phyloP scores from a whole-genome alignment of 2,888 invertebrate species.

The Drosophila paranaensis region DNA sequence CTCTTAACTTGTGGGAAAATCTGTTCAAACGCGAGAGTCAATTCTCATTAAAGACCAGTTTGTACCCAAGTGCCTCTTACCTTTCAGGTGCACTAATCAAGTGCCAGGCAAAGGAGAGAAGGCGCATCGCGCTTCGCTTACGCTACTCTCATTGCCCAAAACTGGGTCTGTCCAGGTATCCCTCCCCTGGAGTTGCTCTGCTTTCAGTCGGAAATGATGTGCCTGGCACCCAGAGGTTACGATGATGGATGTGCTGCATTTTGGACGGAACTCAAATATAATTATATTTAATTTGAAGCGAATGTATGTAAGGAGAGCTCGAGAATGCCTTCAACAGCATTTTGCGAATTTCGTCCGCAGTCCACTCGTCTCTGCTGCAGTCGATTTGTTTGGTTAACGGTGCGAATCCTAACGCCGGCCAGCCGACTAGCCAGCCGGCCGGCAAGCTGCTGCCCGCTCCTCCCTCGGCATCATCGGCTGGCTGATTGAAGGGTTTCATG shows the following conservation, averaged over 20 bases:
- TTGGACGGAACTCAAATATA: conserved; percentile 55
- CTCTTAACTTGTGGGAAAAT: conserved; percentile 13
- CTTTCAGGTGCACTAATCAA: conserved; percentile 47
- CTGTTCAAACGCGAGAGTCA: conserved; percentile 6
- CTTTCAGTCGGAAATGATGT: conserved; percentile 18
- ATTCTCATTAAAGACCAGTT: conserved; percentile 50
- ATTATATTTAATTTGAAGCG: conserved; percentile 75
- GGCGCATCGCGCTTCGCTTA: conserved; percentile 24
- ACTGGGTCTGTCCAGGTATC: conserved; percentile 20
- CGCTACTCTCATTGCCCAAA: conserved; percentile 21
- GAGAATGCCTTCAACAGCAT: conserved; percentile 54
- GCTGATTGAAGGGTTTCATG: conserved; percentile 70
- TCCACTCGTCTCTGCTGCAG: conserved; percentile 1
- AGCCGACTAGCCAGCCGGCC: conserved; percentile 39
- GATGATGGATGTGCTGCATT: conserved; percentile 58
- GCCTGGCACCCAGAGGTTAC: conserved; percentile 17
- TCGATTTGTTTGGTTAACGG: conserved; percentile 71
- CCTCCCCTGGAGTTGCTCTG: conserved; percentile 4
- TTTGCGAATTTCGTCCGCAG: conserved; percentile 23
- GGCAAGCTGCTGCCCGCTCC: conserved; percentile 16
- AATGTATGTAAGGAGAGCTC: conserved; percentile 62
- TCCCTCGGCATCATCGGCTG: conserved; percentile 6
- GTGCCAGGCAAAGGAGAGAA: conserved; percentile 32
- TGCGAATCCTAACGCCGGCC: conserved; percentile 77
- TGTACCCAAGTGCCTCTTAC: conserved; percentile 53